A percentile compares a stretch with the other conserved stretches of the same genome.
Conservation (phyloP, 2,888 invertebrate species). For the Leistus spinibarbis region DNA sequence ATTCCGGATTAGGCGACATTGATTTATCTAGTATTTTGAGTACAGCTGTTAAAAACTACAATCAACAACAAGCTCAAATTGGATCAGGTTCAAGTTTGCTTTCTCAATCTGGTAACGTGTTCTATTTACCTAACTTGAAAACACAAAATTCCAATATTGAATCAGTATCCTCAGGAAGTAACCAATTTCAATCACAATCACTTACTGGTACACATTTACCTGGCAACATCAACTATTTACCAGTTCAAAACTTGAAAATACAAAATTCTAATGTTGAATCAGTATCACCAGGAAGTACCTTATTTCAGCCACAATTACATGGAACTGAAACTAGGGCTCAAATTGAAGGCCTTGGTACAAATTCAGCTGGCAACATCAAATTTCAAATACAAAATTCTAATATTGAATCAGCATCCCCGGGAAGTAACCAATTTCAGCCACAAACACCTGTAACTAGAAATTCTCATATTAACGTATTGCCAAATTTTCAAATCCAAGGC, state of each 20-base stretch:
- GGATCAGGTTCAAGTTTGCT: background rate
- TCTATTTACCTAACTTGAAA: no score
- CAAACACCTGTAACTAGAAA: background rate
- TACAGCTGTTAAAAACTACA: background rate
- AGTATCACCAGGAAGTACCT: no score
- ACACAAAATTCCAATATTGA: no score
- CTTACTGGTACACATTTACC: background rate
- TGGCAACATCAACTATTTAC: background rate
- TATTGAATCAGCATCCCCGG: background rate
- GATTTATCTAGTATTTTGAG: background rate
- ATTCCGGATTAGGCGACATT: background rate
- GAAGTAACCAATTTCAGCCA: background rate
- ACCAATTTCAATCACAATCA: no score
- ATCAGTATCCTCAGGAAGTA: no score
- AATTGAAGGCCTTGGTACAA: no score
- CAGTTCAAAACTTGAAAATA: background rate
- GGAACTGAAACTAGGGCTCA: no score
- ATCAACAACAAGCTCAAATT: background rate
- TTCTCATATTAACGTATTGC: background rate
- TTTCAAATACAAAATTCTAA: no score
- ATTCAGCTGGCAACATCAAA: no score
- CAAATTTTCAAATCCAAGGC: background rate
- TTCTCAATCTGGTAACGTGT: background rate
- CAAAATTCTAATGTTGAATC: no score
- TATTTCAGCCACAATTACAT: no score